These are phyloP conservation scores for Atrina japonica DNA, from an alignment of 2,888 invertebrate genomes.

Conservation along the genomic window DNA sequence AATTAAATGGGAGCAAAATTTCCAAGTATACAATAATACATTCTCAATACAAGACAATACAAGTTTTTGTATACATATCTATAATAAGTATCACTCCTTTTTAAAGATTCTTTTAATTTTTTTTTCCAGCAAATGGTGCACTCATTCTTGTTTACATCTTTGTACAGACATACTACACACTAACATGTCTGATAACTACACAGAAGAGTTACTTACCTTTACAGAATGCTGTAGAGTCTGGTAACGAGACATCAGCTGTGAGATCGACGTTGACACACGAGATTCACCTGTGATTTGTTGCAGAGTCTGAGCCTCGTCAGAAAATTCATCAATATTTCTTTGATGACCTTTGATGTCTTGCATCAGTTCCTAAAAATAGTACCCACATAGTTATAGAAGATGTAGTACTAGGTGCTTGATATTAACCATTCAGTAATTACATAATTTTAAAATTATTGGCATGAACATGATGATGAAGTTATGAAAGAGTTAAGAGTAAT, in stretches of 20 bases:
- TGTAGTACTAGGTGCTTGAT: background rate
- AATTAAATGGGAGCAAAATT: background rate
- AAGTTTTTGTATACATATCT: too few relatives aligned
- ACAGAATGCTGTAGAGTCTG: constrained; percentile 74
- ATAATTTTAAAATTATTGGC: too few relatives aligned
- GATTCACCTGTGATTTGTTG: constrained; percentile 92
- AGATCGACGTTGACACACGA: constrained; percentile 91
- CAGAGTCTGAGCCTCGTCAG: constrained; percentile 93
- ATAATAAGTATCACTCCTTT: too few relatives aligned
- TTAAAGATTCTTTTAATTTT: too few relatives aligned
- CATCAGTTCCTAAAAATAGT: constrained; percentile 82
- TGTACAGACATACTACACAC: too few relatives aligned
- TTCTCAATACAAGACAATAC: background rate
- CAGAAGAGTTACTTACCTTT: constrained; percentile 63
- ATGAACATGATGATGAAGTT: too few relatives aligned
- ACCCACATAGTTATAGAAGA: background rate
- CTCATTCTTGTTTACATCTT: too few relatives aligned
- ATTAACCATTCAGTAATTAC: background rate
- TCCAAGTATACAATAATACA: background rate
- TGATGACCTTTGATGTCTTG: constrained; percentile 90
- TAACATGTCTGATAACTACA: background rate
- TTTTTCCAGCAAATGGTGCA: too few relatives aligned
- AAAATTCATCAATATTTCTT: constrained; percentile 91
- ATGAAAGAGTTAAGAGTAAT: too few relatives aligned
- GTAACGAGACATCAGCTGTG: constrained; percentile 91